Conservation (phyloP, 1,140 invertebrate genomes). For the Drosophila pandora region DNA sequence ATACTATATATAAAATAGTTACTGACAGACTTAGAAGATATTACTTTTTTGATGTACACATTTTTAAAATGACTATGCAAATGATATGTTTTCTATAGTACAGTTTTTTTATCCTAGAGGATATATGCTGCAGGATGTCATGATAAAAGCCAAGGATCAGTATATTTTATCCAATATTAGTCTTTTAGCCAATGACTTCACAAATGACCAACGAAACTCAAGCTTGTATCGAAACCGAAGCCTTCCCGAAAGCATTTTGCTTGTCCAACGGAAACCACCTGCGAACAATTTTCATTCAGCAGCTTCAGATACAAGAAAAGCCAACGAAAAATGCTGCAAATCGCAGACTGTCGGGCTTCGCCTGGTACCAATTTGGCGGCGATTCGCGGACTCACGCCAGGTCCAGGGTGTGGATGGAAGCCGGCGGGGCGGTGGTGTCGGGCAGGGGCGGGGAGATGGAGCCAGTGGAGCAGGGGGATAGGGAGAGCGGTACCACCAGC, state of each 20-base stretch:
- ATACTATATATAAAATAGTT: too few species aligned
- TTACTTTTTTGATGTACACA: too few species aligned
- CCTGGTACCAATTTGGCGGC: constrained; percentile 75
- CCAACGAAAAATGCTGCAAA: constrained; percentile 74
- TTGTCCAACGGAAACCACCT: constrained; percentile 69
- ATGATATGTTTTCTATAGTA: too few species aligned
- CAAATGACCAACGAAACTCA: constrained; percentile 21
- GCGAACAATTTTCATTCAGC: constrained; percentile 62
- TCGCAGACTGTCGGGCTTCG: constrained; percentile 72
- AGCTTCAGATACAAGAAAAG: constrained; percentile 33
- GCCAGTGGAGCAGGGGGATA: background rate
- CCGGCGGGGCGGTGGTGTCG: background rate
- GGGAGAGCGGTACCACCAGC: constrained; percentile 8
- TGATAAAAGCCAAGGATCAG: too few species aligned
- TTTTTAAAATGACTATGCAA: too few species aligned
- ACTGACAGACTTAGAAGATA: too few species aligned
- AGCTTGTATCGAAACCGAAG: constrained; percentile 19
- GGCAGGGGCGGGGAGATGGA: background rate
- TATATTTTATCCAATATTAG: constrained; percentile 1
- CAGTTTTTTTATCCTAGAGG: too few species aligned
- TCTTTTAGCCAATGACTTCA: constrained; percentile 6
- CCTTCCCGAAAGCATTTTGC: constrained; percentile 30
- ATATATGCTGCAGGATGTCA: too few species aligned
- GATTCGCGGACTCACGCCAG: constrained; percentile 70
- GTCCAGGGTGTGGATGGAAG: constrained; percentile 18